phyloP scores from a whole-genome alignment of 2,888 invertebrate genomes.

The Phyto melanocephala region DNA sequence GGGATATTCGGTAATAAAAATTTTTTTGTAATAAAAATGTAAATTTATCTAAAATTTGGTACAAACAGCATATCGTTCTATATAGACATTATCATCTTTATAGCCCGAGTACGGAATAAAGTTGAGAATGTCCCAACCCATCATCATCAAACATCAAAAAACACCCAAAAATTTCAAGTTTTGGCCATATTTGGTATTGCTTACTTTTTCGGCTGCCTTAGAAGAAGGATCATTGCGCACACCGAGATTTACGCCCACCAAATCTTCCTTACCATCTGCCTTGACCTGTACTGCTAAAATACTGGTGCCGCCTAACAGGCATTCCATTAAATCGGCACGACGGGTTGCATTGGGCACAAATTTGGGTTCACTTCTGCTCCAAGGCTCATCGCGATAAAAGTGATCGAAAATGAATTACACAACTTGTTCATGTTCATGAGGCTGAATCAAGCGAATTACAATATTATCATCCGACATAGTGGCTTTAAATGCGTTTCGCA shows the following conservation, averaged over 20 bases:
- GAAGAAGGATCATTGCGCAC: conserved; percentile 32
- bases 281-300: conserved; percentile 27
- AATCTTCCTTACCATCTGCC: conserved; percentile 33
- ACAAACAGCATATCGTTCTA: too few species aligned
- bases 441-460: conserved; percentile 40
- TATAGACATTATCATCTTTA: conserved; percentile 31
- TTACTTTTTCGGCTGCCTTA: not conserved
- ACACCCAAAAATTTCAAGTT: conserved; percentile 28
- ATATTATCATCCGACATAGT: conserved; percentile 35
- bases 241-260: conserved; percentile 33
- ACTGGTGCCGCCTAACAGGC: conserved; percentile 35
- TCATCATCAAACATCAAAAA: conserved; percentile 37
- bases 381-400: conserved; percentile 49
- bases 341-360: conserved; percentile 13
- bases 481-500: too few species aligned
- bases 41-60: too few species aligned
- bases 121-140: conserved; percentile 41
- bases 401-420: conserved; percentile 40
- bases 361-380: conserved; percentile 42
- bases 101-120: conserved; percentile 35
- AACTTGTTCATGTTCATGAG: conserved; percentile 32
- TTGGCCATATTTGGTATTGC: conserved; percentile 46
- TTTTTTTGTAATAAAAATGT: too few species aligned
- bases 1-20: too few species aligned
- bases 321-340: conserved; percentile 26